These are phyloP conservation scores for Rhagologus leucostigma DNA, from an alignment of 2,113 vertebrate species.

Conservation along the genomic window DNA sequence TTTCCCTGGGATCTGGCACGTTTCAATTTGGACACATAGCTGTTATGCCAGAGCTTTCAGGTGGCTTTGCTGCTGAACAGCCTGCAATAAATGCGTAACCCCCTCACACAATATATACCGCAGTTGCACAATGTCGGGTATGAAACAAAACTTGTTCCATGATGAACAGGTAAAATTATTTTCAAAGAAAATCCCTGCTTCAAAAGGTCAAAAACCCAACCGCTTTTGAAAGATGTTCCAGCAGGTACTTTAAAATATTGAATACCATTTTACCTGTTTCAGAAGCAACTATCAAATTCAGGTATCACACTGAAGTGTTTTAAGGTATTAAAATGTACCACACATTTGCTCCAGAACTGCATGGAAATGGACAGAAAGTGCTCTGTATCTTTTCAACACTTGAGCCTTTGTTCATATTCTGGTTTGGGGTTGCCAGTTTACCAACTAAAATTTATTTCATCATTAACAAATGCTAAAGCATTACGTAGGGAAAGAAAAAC, in stretches of 20 bases:
- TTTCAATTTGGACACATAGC: background rate
- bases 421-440: background rate
- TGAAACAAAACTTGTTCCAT: background rate
- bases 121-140: background rate
- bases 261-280: background rate
- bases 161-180: background rate
- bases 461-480: background rate
- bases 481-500: background rate
- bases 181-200: background rate
- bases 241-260: background rate
- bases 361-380: background rate
- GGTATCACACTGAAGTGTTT: background rate
- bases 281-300: background rate
- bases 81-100: background rate
- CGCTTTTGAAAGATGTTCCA: background rate
- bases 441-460: background rate
- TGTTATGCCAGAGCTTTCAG: background rate
- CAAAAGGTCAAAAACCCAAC: background rate
- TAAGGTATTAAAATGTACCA: background rate
- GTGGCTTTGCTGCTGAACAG: background rate
- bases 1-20: background rate
- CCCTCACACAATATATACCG: rapidly evolving
- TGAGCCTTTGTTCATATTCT: background rate
- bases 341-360: background rate
- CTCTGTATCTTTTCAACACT: background rate